Evolutionary conservation across 1,140 invertebrate species (phyloP).

Genomic region (Orchesella cincta): DNA sequence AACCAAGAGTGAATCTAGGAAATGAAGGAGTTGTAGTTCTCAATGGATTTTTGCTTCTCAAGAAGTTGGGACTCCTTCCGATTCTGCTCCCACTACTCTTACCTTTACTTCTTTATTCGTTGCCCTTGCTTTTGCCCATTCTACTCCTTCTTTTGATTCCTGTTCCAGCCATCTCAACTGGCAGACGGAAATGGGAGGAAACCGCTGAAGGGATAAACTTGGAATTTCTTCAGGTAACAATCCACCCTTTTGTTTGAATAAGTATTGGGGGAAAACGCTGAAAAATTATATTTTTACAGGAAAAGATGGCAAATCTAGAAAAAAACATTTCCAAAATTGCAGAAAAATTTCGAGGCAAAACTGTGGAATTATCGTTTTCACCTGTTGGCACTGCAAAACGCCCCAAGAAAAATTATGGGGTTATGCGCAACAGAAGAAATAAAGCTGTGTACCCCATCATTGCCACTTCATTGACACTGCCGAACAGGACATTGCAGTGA

Average conservation of each 20-base stretch:
- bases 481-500: too few species aligned
- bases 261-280: too few species aligned
- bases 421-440: neutral
- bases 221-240: slow-evolving; percentile 18
- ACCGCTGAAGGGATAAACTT: neutral
- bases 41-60: slow-evolving; percentile 36
- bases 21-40: slow-evolving; percentile 6
- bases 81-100: slow-evolving; percentile 30
- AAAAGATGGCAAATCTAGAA: slow-evolving; percentile 22
- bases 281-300: too few species aligned
- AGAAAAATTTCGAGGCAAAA: slow-evolving; percentile 36
- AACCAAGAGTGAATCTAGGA: slow-evolving; percentile 20
- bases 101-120: slow-evolving; percentile 27
- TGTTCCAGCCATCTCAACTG: slow-evolving; percentile 35
- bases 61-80: slow-evolving; percentile 34
- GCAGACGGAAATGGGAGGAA: slow-evolving; percentile 12
- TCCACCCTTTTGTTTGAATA: neutral
- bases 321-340: slow-evolving; percentile 31
- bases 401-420: neutral
- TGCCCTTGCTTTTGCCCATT: slow-evolving; percentile 31
- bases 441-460: neutral
- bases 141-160: slow-evolving; percentile 37
- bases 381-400: neutral
- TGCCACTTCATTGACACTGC: too few species aligned
- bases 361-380: neutral